These are phyloP conservation scores for Autographa pulchrina DNA, from an alignment of 2,888 invertebrate species.

Conservation along the genomic window DNA sequence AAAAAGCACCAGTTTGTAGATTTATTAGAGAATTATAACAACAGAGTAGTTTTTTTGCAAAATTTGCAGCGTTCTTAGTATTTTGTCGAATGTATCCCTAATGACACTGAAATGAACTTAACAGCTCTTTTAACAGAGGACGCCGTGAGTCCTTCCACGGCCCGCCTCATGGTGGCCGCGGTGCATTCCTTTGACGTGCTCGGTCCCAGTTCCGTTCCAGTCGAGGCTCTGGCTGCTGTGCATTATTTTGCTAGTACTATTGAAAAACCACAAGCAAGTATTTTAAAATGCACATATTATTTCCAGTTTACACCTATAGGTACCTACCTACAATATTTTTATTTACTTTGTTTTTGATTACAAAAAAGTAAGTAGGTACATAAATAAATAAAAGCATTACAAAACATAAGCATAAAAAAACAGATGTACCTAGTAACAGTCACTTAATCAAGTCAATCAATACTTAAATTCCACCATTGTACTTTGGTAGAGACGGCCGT, in stretches of 20 bases:
- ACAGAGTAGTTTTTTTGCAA: too few relatives aligned
- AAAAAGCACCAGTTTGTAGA: too few relatives aligned
- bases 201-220: slow-evolving; percentile 67
- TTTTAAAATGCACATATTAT: too few relatives aligned
- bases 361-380: not conserved
- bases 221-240: slow-evolving; percentile 77
- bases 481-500: slow-evolving; percentile 31
- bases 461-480: not conserved
- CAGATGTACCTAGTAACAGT: too few relatives aligned
- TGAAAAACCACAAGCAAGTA: slow-evolving; percentile 59
- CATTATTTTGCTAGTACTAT: slow-evolving; percentile 76
- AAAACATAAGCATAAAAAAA: too few relatives aligned
- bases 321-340: too few relatives aligned
- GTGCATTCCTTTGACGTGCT: slow-evolving; percentile 71
- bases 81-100: not conserved
- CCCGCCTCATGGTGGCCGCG: slow-evolving; percentile 62
- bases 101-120: not conserved
- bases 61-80: too few relatives aligned
- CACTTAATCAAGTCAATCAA: too few relatives aligned
- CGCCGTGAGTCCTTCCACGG: slow-evolving; percentile 74
- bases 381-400: not conserved
- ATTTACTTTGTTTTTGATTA: too few relatives aligned
- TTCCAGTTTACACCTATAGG: too few relatives aligned
- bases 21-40: too few relatives aligned
- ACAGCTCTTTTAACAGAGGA: slow-evolving; percentile 66